Evolutionary conservation across 2,888 invertebrate species (phyloP).

Genomic region (Acronicta aceris): DNA sequence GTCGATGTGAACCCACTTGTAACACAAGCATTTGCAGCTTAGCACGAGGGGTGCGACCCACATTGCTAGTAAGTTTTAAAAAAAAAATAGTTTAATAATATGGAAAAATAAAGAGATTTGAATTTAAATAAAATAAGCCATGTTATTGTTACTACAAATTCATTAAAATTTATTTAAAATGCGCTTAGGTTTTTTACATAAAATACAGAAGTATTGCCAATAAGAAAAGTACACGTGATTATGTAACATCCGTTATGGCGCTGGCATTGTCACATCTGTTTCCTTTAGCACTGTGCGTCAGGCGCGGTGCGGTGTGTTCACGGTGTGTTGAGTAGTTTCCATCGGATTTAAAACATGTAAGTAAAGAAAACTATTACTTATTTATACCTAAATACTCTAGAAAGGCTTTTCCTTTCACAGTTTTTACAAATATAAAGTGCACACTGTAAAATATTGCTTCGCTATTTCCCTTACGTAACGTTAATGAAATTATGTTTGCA

Average conservation of each 20-base stretch:
- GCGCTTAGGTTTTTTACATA: constrained; percentile 15
- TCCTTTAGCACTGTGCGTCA: constrained; percentile 86
- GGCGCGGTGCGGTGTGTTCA: constrained; percentile 83
- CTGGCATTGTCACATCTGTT: constrained; percentile 73
- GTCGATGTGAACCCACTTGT: too few species aligned
- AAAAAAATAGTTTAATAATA: too few species aligned
- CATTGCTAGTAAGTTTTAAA: too few species aligned
- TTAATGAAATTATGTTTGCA: constrained; percentile 83
- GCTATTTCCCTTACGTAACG: constrained; percentile 83
- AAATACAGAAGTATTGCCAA: constrained; percentile 49
- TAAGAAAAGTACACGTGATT: constrained; percentile 74
- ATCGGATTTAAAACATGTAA: constrained; percentile 86
- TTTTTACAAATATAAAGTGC: not conserved
- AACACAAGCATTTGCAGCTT: too few species aligned
- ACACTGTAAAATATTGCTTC: constrained; percentile 28
- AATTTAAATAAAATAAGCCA: too few species aligned
- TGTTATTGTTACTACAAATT: too few species aligned
- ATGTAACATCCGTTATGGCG: constrained; percentile 82
- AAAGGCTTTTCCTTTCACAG: constrained; percentile 15
- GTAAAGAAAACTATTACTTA: constrained; percentile 55
- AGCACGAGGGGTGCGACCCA: too few species aligned
- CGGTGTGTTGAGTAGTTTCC: constrained; percentile 78
- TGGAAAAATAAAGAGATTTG: too few species aligned
- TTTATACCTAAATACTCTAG: not conserved
- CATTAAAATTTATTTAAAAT: too few species aligned